A percentile compares a stretch with the other conserved stretches of the same genome.
Conservation (phyloP, 37 sponge, comb jelly and placozoan genomes). For the Halichondria panicea region DNA sequence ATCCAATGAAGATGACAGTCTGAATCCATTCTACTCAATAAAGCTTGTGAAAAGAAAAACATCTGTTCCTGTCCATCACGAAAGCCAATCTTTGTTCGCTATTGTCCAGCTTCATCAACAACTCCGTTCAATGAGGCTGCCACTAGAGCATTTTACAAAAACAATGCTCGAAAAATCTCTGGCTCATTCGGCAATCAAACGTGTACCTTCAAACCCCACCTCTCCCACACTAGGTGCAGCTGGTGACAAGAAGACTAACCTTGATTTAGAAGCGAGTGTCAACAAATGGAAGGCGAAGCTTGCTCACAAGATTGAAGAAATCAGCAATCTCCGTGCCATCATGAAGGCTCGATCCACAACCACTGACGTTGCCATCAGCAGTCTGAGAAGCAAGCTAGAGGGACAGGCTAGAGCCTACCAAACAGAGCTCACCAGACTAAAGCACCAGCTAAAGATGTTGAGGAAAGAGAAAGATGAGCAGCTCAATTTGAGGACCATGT, state of each 20-base stretch:
- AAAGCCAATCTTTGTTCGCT: conserved; percentile 43
- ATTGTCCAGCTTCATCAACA: conserved; percentile 47
- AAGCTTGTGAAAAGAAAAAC: conserved; percentile 17
- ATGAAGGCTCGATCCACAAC: conserved; percentile 73
- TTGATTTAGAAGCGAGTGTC: conserved; percentile 39
- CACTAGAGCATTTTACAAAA: conserved; percentile 69
- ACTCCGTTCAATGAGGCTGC: conserved; percentile 35
- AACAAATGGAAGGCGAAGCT: conserved; percentile 47
- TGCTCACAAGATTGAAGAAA: conserved; percentile 62
- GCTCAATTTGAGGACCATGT: conserved; percentile 43
- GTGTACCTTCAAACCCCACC: neutral
- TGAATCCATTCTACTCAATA: neutral
- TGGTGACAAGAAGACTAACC: conserved; percentile 1
- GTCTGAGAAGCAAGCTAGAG: conserved; percentile 68
- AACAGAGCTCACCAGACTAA: conserved; percentile 50
- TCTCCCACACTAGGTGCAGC: neutral
- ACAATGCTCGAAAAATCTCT: conserved; percentile 54
- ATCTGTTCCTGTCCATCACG: conserved; percentile 43
- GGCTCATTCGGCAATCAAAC: conserved; percentile 23
- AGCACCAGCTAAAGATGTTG: conserved; percentile 56
- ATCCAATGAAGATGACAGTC: neutral
- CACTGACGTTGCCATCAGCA: conserved; percentile 65
- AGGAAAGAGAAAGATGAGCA: conserved; percentile 60
- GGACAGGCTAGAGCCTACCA: conserved; percentile 61
- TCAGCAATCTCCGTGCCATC: conserved; percentile 63